Evolutionary conservation across 2,797 vertebrate genomes (phyloP), one percentile per base, ranked within the genome.

Genomic region (Spea hammondii): DNA sequence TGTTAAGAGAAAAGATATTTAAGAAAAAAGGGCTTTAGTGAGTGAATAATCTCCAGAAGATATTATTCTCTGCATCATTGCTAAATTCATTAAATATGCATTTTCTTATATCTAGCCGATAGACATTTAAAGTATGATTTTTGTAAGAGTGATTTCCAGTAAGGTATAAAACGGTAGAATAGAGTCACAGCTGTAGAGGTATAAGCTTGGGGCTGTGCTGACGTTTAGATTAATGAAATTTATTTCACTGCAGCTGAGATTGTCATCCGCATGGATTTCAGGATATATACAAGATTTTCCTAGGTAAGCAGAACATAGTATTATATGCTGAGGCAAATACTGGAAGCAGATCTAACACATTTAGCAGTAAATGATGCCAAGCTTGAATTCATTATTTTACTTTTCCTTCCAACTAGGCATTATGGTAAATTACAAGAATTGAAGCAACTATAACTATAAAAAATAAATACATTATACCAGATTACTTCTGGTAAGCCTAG

Each of bases 61-160:
- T 32, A 32, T 32, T 32, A 32, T 32, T 32, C 32, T 1, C 32
- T 32, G 32, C 32, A 32, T 32, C 32, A 32, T 32, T 32, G 32
- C 32, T 32, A 32, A 32, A 32, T 32, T 59, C 11, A 45, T 65
- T 12, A 57, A 55, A 4, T 46, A 14, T 57, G 53, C 70, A 49
- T 65, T 51, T 75, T 45, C 1, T n/a, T 46, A 13, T 51, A 69
- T 14, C n/a, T 62, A 60, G 49, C 57, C 59, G 70, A 45, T 7
- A 47, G 5, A 4, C 7, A 54, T 49, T 44, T 65, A 17, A 80
- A 54, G 10, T 50, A 65, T 69, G 9, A 55, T 11, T 65, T 57
- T n/a, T n/a, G 49, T 9, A 68, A 79, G 53, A 54, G 62, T 65
- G 46, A 75, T 74, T 79, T 79, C 74, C 78, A 74, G 78, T 67